Evolutionary conservation across 2,888 invertebrate species (phyloP).

Genomic region (Brenthis daphne): DNA sequence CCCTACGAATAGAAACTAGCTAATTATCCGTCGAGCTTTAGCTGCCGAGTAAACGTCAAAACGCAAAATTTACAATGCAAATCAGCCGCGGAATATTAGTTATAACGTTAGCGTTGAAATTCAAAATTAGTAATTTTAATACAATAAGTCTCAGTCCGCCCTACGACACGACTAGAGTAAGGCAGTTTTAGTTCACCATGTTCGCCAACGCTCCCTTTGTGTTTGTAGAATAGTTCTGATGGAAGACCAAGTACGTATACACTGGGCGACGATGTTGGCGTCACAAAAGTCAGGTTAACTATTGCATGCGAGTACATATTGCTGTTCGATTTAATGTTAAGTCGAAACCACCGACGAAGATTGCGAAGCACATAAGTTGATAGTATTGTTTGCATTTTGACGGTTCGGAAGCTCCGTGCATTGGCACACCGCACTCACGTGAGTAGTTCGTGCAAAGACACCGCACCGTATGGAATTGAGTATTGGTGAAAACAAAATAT

Average conservation of each 20-base stretch:
- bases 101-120: constrained; percentile 76
- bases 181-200: constrained; percentile 64
- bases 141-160: constrained; percentile 77
- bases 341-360: constrained; percentile 61
- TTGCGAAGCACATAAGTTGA: constrained; percentile 69
- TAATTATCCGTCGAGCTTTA: constrained; percentile 80
- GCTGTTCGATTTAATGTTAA: constrained; percentile 68
- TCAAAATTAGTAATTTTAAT: constrained; percentile 81
- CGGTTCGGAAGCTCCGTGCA: constrained; percentile 67
- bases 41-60: constrained; percentile 71
- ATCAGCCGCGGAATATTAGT: constrained; percentile 79
- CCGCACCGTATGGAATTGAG: constrained; percentile 57
- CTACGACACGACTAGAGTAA: constrained; percentile 71
- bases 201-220: constrained; percentile 50
- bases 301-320: constrained; percentile 64
- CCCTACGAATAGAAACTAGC: constrained; percentile 78
- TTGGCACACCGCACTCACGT: constrained; percentile 66
- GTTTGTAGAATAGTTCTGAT: constrained; percentile 59
- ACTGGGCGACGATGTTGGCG: constrained; percentile 46
- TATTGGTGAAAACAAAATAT: constrained; percentile 46
- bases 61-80: constrained; percentile 80
- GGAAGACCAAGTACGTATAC: constrained; percentile 78
- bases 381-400: constrained; percentile 67
- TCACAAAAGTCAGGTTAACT: constrained; percentile 51
- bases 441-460: constrained; percentile 58